These are phyloP conservation scores for Pammene aurita DNA, from an alignment of 2,888 invertebrate species.

Conservation along the genomic window DNA sequence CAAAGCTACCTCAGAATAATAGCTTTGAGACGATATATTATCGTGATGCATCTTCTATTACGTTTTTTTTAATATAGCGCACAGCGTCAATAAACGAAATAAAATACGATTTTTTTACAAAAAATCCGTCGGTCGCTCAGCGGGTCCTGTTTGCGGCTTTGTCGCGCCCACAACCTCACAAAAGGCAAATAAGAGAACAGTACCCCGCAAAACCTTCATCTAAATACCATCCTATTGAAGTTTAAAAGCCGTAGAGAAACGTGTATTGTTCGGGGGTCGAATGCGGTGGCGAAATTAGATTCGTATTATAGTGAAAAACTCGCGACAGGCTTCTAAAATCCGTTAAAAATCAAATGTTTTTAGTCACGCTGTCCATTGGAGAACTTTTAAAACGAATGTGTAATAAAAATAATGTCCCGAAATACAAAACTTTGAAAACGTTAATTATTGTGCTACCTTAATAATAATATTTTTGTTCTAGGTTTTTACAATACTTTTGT, in stretches of 20 bases:
- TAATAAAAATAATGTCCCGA: too few relatives aligned
- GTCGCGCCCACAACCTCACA: constrained; percentile 81
- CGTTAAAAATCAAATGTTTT: constrained; percentile 50
- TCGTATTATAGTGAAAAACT: constrained; percentile 67
- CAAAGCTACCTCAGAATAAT: constrained; percentile 66
- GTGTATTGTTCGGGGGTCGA: constrained; percentile 71
- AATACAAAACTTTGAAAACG: too few relatives aligned
- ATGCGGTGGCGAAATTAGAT: constrained; percentile 80
- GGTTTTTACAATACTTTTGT: too few relatives aligned
- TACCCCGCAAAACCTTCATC: constrained; percentile 72
- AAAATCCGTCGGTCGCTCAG: constrained; percentile 75
- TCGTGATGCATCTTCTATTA: constrained; percentile 75
- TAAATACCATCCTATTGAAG: constrained; percentile 80
- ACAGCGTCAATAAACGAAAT: constrained; percentile 74
- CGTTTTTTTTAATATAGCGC: constrained; percentile 65
- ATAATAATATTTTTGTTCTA: too few relatives aligned
- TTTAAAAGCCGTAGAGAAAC: constrained; percentile 81
- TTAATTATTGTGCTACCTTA: too few relatives aligned
- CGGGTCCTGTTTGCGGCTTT: constrained; percentile 81
- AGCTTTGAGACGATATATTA: constrained; percentile 68
- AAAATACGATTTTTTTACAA: constrained; percentile 76
- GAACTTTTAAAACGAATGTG: too few relatives aligned
- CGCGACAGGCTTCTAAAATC: constrained; percentile 46
- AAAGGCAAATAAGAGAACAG: constrained; percentile 82
- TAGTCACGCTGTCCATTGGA: constrained; percentile 32